Evolutionary conservation across 2,888 invertebrate species (phyloP).

Genomic region (Stratiomys singularior): DNA sequence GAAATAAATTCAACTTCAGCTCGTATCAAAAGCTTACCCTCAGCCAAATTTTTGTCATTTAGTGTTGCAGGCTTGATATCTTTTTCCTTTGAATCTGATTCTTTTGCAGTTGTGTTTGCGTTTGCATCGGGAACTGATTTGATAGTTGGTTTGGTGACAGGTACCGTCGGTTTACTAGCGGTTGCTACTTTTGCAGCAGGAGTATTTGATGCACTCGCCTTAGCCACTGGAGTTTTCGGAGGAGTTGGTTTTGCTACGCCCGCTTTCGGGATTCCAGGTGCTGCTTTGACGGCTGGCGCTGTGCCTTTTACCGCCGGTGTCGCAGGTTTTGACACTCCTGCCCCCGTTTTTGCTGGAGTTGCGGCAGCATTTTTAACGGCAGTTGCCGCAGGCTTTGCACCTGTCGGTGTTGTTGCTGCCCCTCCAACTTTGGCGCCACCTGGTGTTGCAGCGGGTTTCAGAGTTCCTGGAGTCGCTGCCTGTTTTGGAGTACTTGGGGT

Average conservation of each 20-base stretch:
- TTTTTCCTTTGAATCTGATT: no score
- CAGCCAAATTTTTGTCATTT: no score
- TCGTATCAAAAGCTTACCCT: no score
- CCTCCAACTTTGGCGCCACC: not conserved
- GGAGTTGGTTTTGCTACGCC: slow-evolving; percentile 12
- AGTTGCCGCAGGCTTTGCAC: not conserved
- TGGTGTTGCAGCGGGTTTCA: not conserved
- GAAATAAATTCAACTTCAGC: no score
- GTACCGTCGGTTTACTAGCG: not conserved
- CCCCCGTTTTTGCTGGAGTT: not conserved
- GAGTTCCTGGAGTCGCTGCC: not conserved
- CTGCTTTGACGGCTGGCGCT: not conserved
- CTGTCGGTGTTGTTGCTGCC: not conserved
- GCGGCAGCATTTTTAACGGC: not conserved
- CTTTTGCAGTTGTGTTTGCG: no score
- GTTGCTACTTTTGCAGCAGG: not conserved
- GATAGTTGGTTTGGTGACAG: not conserved
- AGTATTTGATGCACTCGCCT: not conserved
- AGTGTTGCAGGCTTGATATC: no score
- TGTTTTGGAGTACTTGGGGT: not conserved
- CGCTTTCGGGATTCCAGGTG: no score
- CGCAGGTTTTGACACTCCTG: not conserved
- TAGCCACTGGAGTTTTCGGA: slow-evolving; percentile 2
- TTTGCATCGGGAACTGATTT: no score
- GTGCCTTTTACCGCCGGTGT: not conserved